Base-by-base conservation (phyloP, 2,113 vertebrate species). In the Eptesicus fuscus region DNA sequence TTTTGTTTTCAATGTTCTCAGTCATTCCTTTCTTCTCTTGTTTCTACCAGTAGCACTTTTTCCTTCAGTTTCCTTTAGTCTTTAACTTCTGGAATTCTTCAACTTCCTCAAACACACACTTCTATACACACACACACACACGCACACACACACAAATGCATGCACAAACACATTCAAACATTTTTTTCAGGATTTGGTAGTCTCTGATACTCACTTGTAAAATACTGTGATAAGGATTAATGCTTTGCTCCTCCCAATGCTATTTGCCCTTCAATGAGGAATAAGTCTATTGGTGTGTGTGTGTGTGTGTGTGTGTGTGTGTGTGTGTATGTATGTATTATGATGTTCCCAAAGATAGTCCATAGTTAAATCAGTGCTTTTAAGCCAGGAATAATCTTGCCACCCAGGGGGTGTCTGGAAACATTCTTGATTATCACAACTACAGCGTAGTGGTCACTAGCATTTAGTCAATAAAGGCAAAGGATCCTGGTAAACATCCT, bases 11-110 rank as follows among this genome's bases (percentile, higher is more conserved):
- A 42, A 1, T 67, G 3, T 59, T 37, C 32, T 40, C 12, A 30
- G 14, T 80, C 61, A 67, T 20, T 84, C 4, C 35, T 76, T 42
- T 83, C 49, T 86, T 8, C 0, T 80, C 13, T 53, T 30, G 3
- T 37, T 77, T 14, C 17, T 37, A 40, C 2, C 70, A 90, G 37
- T 40, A 32, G 7, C 2, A 80, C 12, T 51, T 94, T 96, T 70
- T 30, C 22, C 22, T 63, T 82, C 30, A 40, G 22, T 61, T 92
- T 94, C 20, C 22, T 67, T 89, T n/a, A 71, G 35, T 65, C 90
- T 94, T 32, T 30, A 93, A 85, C 18, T 92, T 76, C 20, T 51
- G 2, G 22, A 94, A 85, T 82, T 77, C 59, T 85, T 47, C n/a
- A 77, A 23, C 9, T 40, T 78, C 4, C 17, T 35, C 40, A 79